Conservation (phyloP, 2,888 invertebrate species). For the Ornithoptera priamus region DNA sequence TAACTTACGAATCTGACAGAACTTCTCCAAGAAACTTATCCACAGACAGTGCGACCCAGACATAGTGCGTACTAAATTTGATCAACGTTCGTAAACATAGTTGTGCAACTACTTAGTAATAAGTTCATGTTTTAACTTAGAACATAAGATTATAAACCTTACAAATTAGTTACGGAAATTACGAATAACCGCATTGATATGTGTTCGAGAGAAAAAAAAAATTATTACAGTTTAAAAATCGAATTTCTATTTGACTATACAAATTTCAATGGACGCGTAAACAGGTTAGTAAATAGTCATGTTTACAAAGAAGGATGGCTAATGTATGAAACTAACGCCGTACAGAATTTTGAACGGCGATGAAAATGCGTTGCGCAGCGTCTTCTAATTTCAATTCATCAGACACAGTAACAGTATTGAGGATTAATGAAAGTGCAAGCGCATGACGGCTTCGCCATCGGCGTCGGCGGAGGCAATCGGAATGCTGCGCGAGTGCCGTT, state of each 20-base stretch:
- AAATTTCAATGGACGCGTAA: too few species aligned
- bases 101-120: not conserved
- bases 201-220: too few species aligned
- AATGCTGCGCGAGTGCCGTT: slow-evolving; percentile 49
- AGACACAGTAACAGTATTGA: slow-evolving; percentile 9
- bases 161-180: not conserved
- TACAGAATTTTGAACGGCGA: slow-evolving; percentile 1
- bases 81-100: not conserved
- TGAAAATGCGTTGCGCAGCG: slow-evolving; percentile 4
- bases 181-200: not conserved
- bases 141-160: not conserved
- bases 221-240: too few species aligned
- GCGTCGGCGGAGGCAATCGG: slow-evolving; percentile 37
- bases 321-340: too few species aligned
- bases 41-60: too few species aligned
- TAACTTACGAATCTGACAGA: not conserved
- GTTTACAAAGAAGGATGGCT: too few species aligned
- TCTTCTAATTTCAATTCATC: slow-evolving; percentile 15
- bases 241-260: too few species aligned
- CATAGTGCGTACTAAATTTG: not conserved
- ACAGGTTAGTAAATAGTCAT: too few species aligned
- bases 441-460: slow-evolving; percentile 22
- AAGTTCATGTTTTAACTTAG: not conserved
- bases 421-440: slow-evolving; percentile 27
- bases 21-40: not conserved